phyloP scores from a whole-genome alignment of 2,888 invertebrate species.

The Agonopterix subpropinquella region DNA sequence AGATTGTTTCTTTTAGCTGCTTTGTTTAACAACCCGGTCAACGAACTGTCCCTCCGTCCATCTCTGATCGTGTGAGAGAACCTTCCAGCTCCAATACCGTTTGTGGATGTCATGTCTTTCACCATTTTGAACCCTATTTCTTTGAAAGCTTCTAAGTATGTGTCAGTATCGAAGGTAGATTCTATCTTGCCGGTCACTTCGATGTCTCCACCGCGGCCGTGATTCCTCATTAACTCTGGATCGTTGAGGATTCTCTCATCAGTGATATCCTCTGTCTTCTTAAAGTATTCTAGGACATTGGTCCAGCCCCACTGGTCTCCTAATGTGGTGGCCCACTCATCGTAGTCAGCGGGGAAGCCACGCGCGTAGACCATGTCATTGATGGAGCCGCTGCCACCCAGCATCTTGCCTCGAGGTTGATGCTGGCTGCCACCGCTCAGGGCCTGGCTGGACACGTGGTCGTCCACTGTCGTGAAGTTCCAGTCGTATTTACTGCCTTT shows the following conservation, averaged over 20 bases:
- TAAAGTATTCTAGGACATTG: slow-evolving; percentile 47
- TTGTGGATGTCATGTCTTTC: slow-evolving; percentile 54
- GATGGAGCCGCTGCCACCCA: slow-evolving; percentile 55
- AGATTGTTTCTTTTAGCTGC: slow-evolving; percentile 29
- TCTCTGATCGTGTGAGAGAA: slow-evolving; percentile 52
- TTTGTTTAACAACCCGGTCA: slow-evolving; percentile 44
- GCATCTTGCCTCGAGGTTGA: slow-evolving; percentile 53
- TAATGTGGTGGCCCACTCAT: slow-evolving; percentile 44
- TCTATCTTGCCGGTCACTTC: slow-evolving; percentile 40
- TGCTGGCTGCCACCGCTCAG: slow-evolving; percentile 35
- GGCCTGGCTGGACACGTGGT: slow-evolving; percentile 40
- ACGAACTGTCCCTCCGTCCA: slow-evolving; percentile 43
- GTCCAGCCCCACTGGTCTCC: slow-evolving; percentile 49
- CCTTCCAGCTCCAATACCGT: slow-evolving; percentile 44
- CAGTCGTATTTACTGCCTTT: slow-evolving; percentile 46
- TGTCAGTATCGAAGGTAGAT: slow-evolving; percentile 25
- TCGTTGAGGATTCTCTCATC: slow-evolving; percentile 43
- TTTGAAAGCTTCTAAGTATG: slow-evolving; percentile 40
- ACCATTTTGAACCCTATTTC: slow-evolving; percentile 46
- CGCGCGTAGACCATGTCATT: slow-evolving; percentile 61
- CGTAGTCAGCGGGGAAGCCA: slow-evolving; percentile 52
- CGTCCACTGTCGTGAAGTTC: slow-evolving; percentile 51
- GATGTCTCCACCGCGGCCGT: slow-evolving; percentile 45
- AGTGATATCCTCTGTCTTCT: slow-evolving; percentile 51
- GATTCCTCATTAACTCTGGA: slow-evolving; percentile 36